A percentile compares a stretch with the other conserved stretches of the same genome.
These are phyloP conservation scores for Athalia cordata DNA, from an alignment of 2,888 invertebrate genomes.

Conservation along the genomic window DNA sequence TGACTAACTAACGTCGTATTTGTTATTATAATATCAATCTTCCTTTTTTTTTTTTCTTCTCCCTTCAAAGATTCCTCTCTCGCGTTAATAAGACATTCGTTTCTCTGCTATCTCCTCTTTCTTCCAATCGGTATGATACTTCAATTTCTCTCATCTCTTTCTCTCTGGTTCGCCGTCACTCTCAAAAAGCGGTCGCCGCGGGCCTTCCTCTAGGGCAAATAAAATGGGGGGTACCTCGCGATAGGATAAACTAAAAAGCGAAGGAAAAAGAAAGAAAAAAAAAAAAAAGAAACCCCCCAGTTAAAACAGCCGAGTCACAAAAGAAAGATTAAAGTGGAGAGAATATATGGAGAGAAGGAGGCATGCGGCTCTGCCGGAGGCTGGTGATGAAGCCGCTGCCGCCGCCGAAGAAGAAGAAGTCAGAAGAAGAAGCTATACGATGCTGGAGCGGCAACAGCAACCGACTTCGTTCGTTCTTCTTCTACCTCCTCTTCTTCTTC, in stretches of 20 bases:
- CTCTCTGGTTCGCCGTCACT: constrained; percentile 25
- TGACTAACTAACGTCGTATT: constrained; percentile 57
- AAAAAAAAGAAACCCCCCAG: constrained; percentile 44
- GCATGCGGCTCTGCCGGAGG: constrained; percentile 52
- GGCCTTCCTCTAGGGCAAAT: constrained; percentile 35
- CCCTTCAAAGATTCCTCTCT: constrained; percentile 48
- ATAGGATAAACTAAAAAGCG: constrained; percentile 63
- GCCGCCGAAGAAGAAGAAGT: constrained; percentile 19
- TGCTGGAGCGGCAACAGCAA: constrained; percentile 5
- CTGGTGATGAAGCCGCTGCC: constrained; percentile 49
- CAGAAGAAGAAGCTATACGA: background rate
- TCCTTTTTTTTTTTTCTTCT: constrained; percentile 57
- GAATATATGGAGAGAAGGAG: constrained; percentile 61
- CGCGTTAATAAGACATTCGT: constrained; percentile 59
- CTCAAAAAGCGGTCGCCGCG: constrained; percentile 43
- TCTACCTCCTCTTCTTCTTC: background rate
- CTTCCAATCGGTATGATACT: constrained; percentile 14
- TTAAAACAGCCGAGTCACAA: constrained; percentile 71
- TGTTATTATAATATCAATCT: constrained; percentile 62
- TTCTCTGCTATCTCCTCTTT: constrained; percentile 47
- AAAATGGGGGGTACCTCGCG: constrained; percentile 54
- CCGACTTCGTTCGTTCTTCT: constrained; percentile 10
- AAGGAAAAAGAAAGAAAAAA: too few relatives aligned
- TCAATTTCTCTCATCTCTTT: constrained; percentile 44
- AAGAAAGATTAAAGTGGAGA: constrained; percentile 68